phyloP scores from a whole-genome alignment of 2,888 invertebrate species.

The Nephrocerus scutellatus region DNA sequence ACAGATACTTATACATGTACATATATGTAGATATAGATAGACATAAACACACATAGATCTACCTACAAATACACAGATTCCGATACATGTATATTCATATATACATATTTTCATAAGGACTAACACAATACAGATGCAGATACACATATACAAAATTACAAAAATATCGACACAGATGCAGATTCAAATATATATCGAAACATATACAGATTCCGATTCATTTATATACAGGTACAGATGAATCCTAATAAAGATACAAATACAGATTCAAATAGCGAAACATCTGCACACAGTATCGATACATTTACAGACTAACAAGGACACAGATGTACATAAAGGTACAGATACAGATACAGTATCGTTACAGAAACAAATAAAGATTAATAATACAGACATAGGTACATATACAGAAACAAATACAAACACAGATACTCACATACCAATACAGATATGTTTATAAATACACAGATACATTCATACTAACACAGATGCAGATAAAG shows the following conservation, averaged over 20 bases:
- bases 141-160: constrained; percentile 1
- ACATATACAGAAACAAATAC: constrained; percentile 1
- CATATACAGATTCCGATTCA: constrained; percentile 4
- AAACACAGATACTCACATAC: constrained; percentile 1
- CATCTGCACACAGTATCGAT: too few species aligned
- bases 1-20: not conserved
- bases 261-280: constrained; percentile 1
- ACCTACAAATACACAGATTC: not conserved
- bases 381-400: constrained; percentile 1
- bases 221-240: constrained; percentile 1
- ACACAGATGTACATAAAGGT: constrained; percentile 1
- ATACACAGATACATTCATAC: too few species aligned
- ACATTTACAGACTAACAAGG: not conserved
- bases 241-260: not conserved
- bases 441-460: constrained; percentile 1
- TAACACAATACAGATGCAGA: constrained; percentile 3
- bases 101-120: too few species aligned
- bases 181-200: constrained; percentile 1
- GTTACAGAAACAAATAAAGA: too few species aligned
- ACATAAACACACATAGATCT: not conserved
- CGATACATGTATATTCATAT: not conserved
- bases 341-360: constrained; percentile 2
- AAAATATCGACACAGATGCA: constrained; percentile 1
- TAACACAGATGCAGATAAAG: not conserved
- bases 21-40: not conserved